phyloP scores from a whole-genome alignment of 2,888 invertebrate genomes.

The Tyria jacobaeae region DNA sequence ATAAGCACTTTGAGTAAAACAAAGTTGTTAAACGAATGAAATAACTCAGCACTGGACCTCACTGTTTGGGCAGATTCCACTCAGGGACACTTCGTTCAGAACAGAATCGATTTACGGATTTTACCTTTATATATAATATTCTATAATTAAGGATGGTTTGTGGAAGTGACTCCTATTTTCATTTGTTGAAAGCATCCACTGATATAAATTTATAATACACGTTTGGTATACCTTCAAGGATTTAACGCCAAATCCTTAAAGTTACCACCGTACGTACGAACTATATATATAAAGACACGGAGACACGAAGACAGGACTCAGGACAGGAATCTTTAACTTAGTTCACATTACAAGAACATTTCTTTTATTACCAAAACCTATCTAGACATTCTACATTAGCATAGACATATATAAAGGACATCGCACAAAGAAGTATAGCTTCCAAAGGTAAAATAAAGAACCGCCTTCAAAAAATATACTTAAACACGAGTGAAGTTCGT shows the following conservation, averaged over 20 bases:
- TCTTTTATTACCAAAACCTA: too few species aligned
- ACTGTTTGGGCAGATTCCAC: conserved; percentile 1
- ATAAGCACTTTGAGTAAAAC: not conserved
- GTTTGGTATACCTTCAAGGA: not conserved
- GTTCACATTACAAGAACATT: too few species aligned
- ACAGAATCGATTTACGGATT: conserved; percentile 8
- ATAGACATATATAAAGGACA: too few species aligned
- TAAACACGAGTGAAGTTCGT: too few species aligned
- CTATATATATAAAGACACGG: too few species aligned
- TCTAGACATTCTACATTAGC: too few species aligned
- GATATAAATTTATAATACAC: not conserved
- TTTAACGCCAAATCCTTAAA: not conserved
- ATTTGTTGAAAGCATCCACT: not conserved
- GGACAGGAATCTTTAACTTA: too few species aligned
- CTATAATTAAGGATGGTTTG: not conserved
- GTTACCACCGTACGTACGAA: too few species aligned
- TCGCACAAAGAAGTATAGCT: too few species aligned
- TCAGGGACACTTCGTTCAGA: not conserved
- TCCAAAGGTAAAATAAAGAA: too few species aligned
- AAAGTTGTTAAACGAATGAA: conserved; percentile 5
- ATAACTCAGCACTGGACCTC: not conserved
- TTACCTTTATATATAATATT: conserved; percentile 1
- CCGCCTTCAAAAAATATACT: too few species aligned
- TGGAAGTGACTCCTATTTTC: not conserved
- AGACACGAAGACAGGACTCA: too few species aligned